A percentile compares a stretch with the other conserved stretches of the same genome.
Evolutionary conservation across 2,888 invertebrate species (phyloP).

Genomic region (Dryobotodes eremita): DNA sequence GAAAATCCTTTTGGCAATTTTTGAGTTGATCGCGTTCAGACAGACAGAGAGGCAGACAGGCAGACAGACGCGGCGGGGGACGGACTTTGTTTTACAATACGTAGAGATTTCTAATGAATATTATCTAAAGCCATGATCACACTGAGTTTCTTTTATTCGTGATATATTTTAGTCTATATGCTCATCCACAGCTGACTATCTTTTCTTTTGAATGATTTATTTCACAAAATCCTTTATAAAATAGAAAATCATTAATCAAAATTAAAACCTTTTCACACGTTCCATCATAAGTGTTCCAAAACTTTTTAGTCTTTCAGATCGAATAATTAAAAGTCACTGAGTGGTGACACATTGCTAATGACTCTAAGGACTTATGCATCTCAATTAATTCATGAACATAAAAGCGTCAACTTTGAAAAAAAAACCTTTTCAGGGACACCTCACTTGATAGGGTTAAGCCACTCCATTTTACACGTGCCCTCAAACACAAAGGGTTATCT

Average conservation of each 20-base stretch:
- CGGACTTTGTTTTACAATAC: no score
- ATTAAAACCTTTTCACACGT: conserved; percentile 10
- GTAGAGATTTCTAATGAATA: no score
- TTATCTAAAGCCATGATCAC: no score
- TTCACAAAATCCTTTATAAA: background rate
- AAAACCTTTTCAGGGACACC: conserved; percentile 10
- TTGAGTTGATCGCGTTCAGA: no score
- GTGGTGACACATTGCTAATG: conserved; percentile 46
- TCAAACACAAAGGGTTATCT: conserved; percentile 29
- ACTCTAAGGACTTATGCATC: conserved; percentile 45
- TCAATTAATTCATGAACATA: conserved; percentile 40
- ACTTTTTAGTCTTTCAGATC: conserved; percentile 29
- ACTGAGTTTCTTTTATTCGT: background rate
- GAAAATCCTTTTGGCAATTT: no score
- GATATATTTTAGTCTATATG: background rate
- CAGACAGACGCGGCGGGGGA: no score
- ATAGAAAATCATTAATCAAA: background rate
- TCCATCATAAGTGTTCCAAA: conserved; percentile 26
- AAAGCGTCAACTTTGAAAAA: conserved; percentile 30
- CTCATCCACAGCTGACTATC: background rate
- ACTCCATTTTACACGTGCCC: conserved; percentile 27
- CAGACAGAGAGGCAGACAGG: no score
- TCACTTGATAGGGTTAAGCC: conserved; percentile 23
- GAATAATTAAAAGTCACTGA: conserved; percentile 30
- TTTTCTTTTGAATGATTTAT: background rate